Conservation (phyloP, 2,888 invertebrate genomes). For the Carterocephalus palaemon region DNA sequence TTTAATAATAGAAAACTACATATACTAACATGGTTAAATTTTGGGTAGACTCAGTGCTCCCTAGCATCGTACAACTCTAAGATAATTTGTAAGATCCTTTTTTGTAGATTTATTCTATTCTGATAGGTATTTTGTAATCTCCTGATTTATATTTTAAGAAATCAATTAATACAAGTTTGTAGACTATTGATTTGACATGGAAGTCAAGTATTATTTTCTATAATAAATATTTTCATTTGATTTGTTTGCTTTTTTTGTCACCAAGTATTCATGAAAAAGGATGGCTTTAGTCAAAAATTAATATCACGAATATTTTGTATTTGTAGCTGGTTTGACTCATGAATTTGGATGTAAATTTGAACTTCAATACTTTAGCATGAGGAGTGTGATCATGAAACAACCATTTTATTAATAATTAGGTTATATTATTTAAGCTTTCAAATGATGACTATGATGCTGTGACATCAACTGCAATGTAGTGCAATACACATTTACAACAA, state of each 20-base stretch:
- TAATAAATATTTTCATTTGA: slow-evolving; percentile 67
- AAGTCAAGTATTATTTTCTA: slow-evolving; percentile 73
- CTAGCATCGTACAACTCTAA: slow-evolving; percentile 75
- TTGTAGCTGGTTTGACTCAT: too few species aligned
- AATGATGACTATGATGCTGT: too few species aligned
- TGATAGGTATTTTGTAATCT: slow-evolving; percentile 75
- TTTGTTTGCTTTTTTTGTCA: slow-evolving; percentile 51
- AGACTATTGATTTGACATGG: slow-evolving; percentile 63
- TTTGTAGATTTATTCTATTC: slow-evolving; percentile 70
- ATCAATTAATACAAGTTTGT: slow-evolving; percentile 55
- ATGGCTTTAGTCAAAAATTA: too few species aligned
- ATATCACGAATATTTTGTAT: too few species aligned
- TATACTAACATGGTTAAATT: slow-evolving; percentile 61
- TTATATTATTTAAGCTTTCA: not conserved
- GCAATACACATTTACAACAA: too few species aligned
- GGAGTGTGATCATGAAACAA: not conserved
- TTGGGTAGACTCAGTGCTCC: slow-evolving; percentile 67
- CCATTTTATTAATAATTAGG: not conserved
- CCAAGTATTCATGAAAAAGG: too few species aligned
- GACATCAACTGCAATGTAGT: too few species aligned
- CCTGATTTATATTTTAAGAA: slow-evolving; percentile 63
- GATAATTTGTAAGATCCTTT: slow-evolving; percentile 71
- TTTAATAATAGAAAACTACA: slow-evolving; percentile 38
- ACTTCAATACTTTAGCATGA: not conserved
- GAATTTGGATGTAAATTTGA: too few species aligned